Conservation (phyloP, 2,888 invertebrate species). For the Erpobdella octoculata region DNA sequence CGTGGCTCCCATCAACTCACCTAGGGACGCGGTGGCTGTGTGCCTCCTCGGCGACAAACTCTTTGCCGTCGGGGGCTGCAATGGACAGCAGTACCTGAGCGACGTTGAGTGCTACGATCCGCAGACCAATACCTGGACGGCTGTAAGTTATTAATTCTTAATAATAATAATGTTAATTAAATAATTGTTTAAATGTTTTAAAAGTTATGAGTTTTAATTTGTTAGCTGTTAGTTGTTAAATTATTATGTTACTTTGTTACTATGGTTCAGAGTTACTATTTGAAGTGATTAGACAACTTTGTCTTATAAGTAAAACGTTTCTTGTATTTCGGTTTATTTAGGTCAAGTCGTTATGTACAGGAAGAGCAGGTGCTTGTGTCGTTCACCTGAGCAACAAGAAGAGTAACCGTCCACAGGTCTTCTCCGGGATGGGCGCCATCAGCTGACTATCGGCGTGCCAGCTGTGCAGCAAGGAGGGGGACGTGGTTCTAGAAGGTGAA, state of each 20-base stretch:
- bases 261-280: no score
- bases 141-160: slow-evolving; percentile 48
- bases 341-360: slow-evolving; percentile 70
- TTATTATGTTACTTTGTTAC: no score
- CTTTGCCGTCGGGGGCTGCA: slow-evolving; percentile 80
- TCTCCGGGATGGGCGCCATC: neutral
- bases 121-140: slow-evolving; percentile 55
- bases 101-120: slow-evolving; percentile 79
- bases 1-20: slow-evolving; percentile 72
- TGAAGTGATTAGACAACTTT: no score
- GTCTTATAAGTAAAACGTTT: no score
- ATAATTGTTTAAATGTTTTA: neutral
- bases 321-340: no score
- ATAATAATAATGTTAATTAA: neutral
- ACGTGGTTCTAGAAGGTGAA: neutral
- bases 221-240: no score
- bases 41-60: slow-evolving; percentile 67
- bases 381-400: slow-evolving; percentile 54
- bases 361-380: slow-evolving; percentile 80
- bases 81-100: slow-evolving; percentile 76
- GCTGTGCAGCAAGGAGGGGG: neutral
- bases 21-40: slow-evolving; percentile 82
- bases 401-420: slow-evolving; percentile 29
- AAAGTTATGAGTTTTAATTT: neutral
- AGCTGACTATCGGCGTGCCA: slow-evolving; percentile 20